phyloP scores from a whole-genome alignment of 2,797 vertebrate species.

The Enoplosus armatus region DNA sequence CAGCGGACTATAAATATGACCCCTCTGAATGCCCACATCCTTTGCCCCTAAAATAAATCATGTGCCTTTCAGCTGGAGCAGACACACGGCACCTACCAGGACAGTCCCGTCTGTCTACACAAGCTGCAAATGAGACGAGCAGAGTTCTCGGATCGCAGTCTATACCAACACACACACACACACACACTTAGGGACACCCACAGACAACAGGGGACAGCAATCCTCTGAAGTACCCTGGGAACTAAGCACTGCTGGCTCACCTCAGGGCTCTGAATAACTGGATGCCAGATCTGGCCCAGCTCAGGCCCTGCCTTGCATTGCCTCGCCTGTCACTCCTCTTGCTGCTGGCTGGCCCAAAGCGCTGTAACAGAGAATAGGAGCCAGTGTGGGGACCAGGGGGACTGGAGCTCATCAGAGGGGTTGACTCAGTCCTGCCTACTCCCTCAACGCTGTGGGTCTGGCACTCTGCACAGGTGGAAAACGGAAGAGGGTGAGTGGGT shows the following conservation, averaged over 20 bases:
- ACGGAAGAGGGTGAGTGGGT: constrained; percentile 79
- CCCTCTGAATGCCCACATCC: constrained; percentile 86
- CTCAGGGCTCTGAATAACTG: constrained; percentile 34
- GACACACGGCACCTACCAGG: constrained; percentile 72
- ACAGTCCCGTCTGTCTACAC: constrained; percentile 58
- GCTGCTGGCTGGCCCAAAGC: constrained; percentile 46
- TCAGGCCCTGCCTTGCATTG: constrained; percentile 30
- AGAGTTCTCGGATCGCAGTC: constrained; percentile 62
- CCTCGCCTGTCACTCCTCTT: constrained; percentile 63
- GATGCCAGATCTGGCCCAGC: constrained; percentile 49
- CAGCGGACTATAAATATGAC: constrained; percentile 84
- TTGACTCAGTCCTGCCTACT: constrained; percentile 75
- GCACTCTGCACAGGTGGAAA: constrained; percentile 82
- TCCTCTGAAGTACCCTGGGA: constrained; percentile 52
- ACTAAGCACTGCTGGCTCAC: constrained; percentile 45
- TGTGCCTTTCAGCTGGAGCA: constrained; percentile 70
- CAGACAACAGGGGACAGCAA: constrained; percentile 52
- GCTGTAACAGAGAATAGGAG: constrained; percentile 58
- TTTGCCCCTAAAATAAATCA: constrained; percentile 83
- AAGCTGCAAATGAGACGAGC: constrained; percentile 56
- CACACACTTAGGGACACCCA: constrained; percentile 50
- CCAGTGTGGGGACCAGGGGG: constrained; percentile 62
- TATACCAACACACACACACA: constrained; percentile 19
- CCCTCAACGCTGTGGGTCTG: constrained; percentile 76
- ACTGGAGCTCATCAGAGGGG: constrained; percentile 78